These are phyloP conservation scores for Drosophila pseudotalamancana DNA, from an alignment of 2,888 invertebrate species.

Conservation along the genomic window DNA sequence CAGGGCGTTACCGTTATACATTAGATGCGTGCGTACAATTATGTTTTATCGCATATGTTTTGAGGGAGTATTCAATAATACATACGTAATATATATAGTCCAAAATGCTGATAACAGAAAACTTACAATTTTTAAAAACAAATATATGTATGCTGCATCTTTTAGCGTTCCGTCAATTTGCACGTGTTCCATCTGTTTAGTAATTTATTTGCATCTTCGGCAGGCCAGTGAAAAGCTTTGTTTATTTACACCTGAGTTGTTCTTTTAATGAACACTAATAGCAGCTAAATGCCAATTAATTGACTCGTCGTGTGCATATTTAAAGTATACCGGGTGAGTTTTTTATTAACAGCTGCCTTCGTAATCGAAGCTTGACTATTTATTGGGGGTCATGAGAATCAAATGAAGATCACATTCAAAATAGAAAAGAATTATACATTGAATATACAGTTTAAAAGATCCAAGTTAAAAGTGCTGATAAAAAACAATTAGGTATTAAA, in stretches of 20 bases:
- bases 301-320: conserved; percentile 32
- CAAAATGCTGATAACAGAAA: neutral
- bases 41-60: no score
- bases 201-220: conserved; percentile 14
- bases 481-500: no score
- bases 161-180: conserved; percentile 43
- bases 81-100: no score
- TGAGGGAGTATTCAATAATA: neutral
- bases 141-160: conserved; percentile 1
- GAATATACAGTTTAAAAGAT: no score
- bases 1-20: neutral
- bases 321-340: neutral
- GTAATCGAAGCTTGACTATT: conserved; percentile 20
- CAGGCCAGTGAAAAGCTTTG: conserved; percentile 21
- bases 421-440: neutral
- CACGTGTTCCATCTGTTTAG: conserved; percentile 17
- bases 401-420: conserved; percentile 2
- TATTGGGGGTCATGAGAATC: conserved; percentile 33
- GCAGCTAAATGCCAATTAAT: conserved; percentile 58
- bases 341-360: neutral
- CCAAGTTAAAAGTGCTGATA: no score
- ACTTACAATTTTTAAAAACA: neutral
- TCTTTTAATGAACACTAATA: conserved; percentile 51
- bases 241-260: conserved; percentile 34
- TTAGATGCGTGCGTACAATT: no score